Conservation (phyloP, 2,797 vertebrate genomes). For the Anguilla pacifica region DNA sequence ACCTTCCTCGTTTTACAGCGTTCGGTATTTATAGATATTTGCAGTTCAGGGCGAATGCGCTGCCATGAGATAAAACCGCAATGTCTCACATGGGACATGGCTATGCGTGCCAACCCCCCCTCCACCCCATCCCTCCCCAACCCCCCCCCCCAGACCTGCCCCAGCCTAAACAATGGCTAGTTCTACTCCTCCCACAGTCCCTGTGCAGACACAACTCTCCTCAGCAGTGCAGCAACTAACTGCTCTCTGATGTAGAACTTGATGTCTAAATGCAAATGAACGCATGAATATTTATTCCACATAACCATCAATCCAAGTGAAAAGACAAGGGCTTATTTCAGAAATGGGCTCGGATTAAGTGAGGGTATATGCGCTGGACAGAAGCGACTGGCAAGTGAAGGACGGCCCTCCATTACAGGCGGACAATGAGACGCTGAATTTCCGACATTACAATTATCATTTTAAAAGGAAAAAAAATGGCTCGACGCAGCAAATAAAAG, state of each 20-base stretch:
- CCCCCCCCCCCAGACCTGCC: not conserved
- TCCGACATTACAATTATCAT: not conserved
- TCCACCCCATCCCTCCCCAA: too few relatives aligned
- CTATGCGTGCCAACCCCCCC: too few relatives aligned
- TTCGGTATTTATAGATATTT: too few relatives aligned
- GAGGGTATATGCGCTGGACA: not conserved
- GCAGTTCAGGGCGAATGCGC: too few relatives aligned
- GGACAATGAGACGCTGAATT: not conserved
- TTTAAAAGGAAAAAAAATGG: not conserved
- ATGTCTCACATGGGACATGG: not conserved
- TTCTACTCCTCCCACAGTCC: not conserved
- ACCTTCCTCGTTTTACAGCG: too few relatives aligned
- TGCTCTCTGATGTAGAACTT: not conserved
- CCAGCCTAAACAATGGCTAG: not conserved
- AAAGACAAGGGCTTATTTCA: slow-evolving; percentile 1
- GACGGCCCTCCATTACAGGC: not conserved
- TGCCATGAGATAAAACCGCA: not conserved
- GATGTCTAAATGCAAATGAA: not conserved
- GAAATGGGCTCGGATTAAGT: not conserved
- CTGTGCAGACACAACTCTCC: too few relatives aligned
- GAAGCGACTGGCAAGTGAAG: not conserved
- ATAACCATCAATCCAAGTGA: not conserved
- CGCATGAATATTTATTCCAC: slow-evolving; percentile 1
- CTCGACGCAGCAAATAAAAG: not conserved
- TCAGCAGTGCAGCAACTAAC: not conserved